phyloP scores from a whole-genome alignment of 1,140 invertebrate species.

The Drosophila busckii region DNA sequence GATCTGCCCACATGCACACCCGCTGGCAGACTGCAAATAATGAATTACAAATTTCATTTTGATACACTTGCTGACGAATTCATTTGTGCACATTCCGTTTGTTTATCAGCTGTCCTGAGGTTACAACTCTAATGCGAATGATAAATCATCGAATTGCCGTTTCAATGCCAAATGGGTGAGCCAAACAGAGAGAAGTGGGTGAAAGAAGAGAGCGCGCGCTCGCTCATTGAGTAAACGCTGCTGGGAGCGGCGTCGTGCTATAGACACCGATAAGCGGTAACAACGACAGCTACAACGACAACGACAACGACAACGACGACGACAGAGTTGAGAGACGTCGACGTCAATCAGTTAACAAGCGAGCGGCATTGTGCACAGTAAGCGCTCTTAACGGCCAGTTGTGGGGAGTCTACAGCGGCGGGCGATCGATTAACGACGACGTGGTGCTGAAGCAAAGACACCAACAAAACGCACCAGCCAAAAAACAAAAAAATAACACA shows the following conservation, averaged over 20 bases:
- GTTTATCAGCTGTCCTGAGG: slow-evolving; percentile 53
- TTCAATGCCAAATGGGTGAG: slow-evolving; percentile 1
- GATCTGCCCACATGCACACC: slow-evolving; percentile 92
- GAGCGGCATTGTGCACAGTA: slow-evolving; percentile 40
- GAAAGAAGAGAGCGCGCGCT: slow-evolving; percentile 15
- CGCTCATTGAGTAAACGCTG: background rate
- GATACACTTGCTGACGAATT: too few relatives aligned
- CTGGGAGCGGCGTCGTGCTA: slow-evolving; percentile 11
- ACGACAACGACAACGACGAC: slow-evolving; percentile 28
- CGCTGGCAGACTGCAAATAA: slow-evolving; percentile 83
- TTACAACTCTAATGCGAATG: slow-evolving; percentile 60
- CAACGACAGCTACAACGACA: slow-evolving; percentile 10
- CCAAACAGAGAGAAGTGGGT: slow-evolving; percentile 13
- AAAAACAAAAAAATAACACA: slow-evolving; percentile 26
- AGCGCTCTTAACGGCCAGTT: slow-evolving; percentile 27
- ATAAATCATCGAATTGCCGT: slow-evolving; percentile 55
- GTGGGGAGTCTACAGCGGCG: slow-evolving; percentile 25
- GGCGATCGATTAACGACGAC: slow-evolving; percentile 65
- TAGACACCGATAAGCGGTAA: slow-evolving; percentile 15
- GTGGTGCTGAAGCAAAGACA: slow-evolving; percentile 44
- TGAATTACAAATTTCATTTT: background rate
- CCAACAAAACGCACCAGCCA: slow-evolving; percentile 15
- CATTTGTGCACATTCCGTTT: too few relatives aligned
- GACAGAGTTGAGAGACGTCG: too few relatives aligned
- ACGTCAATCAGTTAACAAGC: slow-evolving; percentile 65